Evolutionary conservation across 1,140 invertebrate genomes (phyloP).

Genomic region (Penaeus vannamei): DNA sequence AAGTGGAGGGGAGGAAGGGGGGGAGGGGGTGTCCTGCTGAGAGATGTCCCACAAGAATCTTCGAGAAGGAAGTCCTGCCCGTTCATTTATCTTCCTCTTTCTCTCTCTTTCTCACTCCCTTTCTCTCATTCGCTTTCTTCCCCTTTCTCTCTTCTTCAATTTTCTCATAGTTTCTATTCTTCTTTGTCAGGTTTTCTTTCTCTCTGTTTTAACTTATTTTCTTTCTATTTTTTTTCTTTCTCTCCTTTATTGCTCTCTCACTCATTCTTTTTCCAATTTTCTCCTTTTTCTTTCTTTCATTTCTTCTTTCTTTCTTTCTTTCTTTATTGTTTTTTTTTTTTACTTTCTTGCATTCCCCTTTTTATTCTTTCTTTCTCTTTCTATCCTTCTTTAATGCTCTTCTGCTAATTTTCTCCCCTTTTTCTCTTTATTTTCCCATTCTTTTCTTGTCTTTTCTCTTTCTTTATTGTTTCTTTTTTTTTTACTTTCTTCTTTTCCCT

Average conservation of each 20-base stretch:
- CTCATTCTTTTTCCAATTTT: not conserved
- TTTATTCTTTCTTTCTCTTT: not conserved
- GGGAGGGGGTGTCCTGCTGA: not conserved
- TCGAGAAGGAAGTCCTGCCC: not conserved
- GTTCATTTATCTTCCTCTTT: not conserved
- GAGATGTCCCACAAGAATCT: not conserved
- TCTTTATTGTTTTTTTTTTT: constrained; percentile 38
- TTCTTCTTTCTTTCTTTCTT: constrained; percentile 72
- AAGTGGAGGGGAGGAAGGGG: not conserved
- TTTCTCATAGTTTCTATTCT: too few relatives aligned
- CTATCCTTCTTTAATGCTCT: not conserved
- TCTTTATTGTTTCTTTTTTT: constrained; percentile 37
- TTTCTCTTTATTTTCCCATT: constrained; percentile 48
- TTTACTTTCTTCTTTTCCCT: not conserved
- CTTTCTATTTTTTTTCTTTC: not conserved
- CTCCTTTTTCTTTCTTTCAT: not conserved
- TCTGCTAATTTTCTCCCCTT: not conserved
- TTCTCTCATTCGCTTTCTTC: not conserved
- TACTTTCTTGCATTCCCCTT: not conserved
- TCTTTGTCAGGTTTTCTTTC: not conserved
- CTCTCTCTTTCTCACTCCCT: not conserved
- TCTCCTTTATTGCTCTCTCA: not conserved
- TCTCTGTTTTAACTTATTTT: not conserved
- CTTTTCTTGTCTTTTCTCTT: constrained; percentile 21
- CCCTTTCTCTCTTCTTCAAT: not conserved